Percentiles rank a stretch among this genome's conserved stretches.
Evolutionary conservation across 2,888 invertebrate genomes (phyloP).

Genomic region (Scaptodrosophila latifasciaeformis): DNA sequence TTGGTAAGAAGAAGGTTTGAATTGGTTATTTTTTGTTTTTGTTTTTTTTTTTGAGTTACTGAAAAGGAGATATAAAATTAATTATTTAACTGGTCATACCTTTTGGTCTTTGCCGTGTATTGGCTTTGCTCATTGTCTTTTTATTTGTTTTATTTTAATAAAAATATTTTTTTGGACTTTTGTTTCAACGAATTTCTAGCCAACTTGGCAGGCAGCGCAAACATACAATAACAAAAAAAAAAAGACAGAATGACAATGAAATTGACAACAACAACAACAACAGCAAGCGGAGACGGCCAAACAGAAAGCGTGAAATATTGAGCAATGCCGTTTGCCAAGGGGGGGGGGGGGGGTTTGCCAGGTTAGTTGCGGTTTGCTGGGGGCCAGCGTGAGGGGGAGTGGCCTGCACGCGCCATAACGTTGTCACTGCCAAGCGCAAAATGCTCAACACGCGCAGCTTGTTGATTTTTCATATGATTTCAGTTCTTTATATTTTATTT

Average conservation of each 20-base stretch:
- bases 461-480: not conserved
- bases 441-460: slow-evolving; percentile 7
- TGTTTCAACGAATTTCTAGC: not conserved
- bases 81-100: too few relatives aligned
- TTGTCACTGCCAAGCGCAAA: not conserved
- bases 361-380: not conserved
- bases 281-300: not conserved
- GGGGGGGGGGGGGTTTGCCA: not conserved
- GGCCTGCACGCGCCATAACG: not conserved
- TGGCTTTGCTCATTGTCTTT: not conserved
- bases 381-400: not conserved
- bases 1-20: too few relatives aligned
- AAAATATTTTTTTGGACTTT: not conserved
- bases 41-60: too few relatives aligned
- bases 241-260: not conserved
- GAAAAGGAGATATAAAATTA: too few relatives aligned
- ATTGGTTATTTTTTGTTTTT: too few relatives aligned
- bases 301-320: slow-evolving; percentile 15
- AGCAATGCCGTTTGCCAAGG: not conserved
- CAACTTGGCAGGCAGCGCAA: too few relatives aligned
- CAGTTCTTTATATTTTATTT: not conserved
- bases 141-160: not conserved
- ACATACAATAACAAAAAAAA: too few relatives aligned
- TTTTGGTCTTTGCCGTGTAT: too few relatives aligned
- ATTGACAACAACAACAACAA: not conserved